Base-by-base conservation (phyloP, 2,113 vertebrate genomes). In the Pholis gunnellus region DNA sequence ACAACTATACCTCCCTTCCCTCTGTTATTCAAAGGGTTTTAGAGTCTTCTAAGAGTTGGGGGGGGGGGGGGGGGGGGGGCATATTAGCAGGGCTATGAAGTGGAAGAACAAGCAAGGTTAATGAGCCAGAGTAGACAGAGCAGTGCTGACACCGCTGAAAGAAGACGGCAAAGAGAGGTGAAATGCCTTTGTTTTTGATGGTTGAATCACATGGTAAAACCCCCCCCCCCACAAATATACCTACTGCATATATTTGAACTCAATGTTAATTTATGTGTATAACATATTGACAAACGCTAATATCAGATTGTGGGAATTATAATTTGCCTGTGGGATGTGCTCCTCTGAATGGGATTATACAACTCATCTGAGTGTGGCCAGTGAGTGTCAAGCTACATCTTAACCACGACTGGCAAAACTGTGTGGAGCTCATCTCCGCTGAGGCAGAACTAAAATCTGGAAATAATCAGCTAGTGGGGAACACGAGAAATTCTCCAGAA, bases 391-490 rank as follows among this genome's bases (percentile, higher is more conserved):
- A 95, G 95, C 92, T 94, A 94, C 95, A 95, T 96, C 93, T 97
- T 96, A 97, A 96, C 95, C 95, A 94, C 93, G 90, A 95, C 93
- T 93, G 92, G 93, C 94, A 95, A 96, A 96, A 96, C 92, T 95
- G 94, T 95, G 95, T 94, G 93, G 94, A 96, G 96, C 93, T 95
- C 95, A 96, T 96, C 96, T 98, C 95, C 94, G 90, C 93, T 96
- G 95, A 95, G 64, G 95, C 97, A 97, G 97, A 98, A 99, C 94
- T 98, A 99, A 99, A 98, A 97, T 97, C 97, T 99, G 96, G 97
- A 99, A 99, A 96, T 98, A 99, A 99, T 98, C 97, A 98, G 96
- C 95, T 94, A 95, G 95, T 95, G 91, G 94, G 94, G 97, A 97
- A 96, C 95, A 97, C 95, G 96, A 98, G 96, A 98, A 97, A 97